Evolutionary conservation across 2,113 vertebrate species (phyloP).

Genomic region (Oriolus oriolus): DNA sequence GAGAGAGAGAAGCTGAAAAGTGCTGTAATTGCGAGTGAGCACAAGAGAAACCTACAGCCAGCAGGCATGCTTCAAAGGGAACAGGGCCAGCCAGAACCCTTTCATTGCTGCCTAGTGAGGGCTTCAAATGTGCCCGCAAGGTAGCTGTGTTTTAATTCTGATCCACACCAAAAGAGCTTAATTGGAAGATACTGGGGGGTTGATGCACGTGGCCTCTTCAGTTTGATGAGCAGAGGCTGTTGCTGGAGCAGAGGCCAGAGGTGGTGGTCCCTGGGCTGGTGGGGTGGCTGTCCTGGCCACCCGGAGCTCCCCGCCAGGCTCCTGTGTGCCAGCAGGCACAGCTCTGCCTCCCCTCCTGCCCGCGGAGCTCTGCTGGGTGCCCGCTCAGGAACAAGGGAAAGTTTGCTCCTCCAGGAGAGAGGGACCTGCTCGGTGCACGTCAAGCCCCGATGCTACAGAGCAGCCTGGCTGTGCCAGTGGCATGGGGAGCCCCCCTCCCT

Average conservation of each 20-base stretch:
- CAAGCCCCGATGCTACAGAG: accelerated
- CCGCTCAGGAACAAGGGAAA: accelerated
- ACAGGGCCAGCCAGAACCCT: background rate
- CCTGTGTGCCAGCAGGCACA: background rate
- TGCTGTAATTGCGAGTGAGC: slow-evolving; percentile 14
- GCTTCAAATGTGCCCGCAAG: background rate
- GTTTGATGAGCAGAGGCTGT: background rate
- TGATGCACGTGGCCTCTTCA: background rate
- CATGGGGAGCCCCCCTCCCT: accelerated
- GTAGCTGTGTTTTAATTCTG: background rate
- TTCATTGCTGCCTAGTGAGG: background rate
- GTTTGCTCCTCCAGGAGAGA: accelerated
- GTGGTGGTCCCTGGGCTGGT: accelerated
- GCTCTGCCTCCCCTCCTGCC: background rate
- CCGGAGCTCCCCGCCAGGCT: background rate
- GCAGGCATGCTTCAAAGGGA: slow-evolving; percentile 43
- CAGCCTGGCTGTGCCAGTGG: background rate
- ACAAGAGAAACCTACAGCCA: slow-evolving; percentile 19
- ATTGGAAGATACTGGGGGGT: background rate
- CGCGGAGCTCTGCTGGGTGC: accelerated
- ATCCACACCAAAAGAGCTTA: background rate
- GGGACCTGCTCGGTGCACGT: background rate
- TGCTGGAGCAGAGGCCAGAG: background rate
- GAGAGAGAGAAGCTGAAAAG: slow-evolving; percentile 23
- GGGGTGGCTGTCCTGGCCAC: background rate